These are phyloP conservation scores for Lucilia cuprina DNA, from an alignment of 1,140 invertebrate species.

Conservation along the genomic window DNA sequence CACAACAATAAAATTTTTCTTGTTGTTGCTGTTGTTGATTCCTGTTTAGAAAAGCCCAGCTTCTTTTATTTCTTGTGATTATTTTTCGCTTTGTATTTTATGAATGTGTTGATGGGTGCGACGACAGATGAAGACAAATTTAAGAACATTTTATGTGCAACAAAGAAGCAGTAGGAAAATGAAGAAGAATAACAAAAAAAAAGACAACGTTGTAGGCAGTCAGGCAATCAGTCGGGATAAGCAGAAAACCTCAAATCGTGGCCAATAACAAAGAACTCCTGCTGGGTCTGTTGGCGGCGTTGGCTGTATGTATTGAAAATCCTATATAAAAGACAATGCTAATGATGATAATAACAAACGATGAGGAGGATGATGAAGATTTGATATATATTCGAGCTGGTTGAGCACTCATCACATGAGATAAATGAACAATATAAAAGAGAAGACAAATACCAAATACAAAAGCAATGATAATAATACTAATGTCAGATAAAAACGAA, in stretches of 20 bases:
- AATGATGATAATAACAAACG: not conserved
- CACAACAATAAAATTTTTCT: not conserved
- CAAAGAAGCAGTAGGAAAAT: not conserved
- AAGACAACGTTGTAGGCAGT: not conserved
- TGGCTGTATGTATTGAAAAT: not conserved
- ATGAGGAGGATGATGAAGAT: not conserved
- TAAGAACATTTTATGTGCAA: not conserved
- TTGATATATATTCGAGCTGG: not conserved
- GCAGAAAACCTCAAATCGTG: slow-evolving; percentile 13
- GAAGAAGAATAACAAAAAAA: no score
- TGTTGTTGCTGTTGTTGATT: not conserved
- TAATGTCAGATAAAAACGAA: slow-evolving; percentile 11
- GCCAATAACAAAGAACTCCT: slow-evolving; percentile 22
- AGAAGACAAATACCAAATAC: not conserved
- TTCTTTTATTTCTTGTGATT: not conserved
- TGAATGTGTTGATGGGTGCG: slow-evolving; percentile 30
- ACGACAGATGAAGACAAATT: slow-evolving; percentile 39
- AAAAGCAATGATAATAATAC: slow-evolving; percentile 7
- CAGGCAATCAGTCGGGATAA: not conserved
- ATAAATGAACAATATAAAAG: not conserved
- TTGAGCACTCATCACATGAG: not conserved
- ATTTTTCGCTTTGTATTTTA: not conserved
- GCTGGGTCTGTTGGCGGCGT: slow-evolving; percentile 23
- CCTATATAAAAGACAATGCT: not conserved
- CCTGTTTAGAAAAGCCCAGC: not conserved